Percentiles rank a stretch among this genome's conserved stretches.
Evolutionary conservation across 2,797 vertebrate genomes (phyloP).

Genomic region (Cheirogaleus major): DNA sequence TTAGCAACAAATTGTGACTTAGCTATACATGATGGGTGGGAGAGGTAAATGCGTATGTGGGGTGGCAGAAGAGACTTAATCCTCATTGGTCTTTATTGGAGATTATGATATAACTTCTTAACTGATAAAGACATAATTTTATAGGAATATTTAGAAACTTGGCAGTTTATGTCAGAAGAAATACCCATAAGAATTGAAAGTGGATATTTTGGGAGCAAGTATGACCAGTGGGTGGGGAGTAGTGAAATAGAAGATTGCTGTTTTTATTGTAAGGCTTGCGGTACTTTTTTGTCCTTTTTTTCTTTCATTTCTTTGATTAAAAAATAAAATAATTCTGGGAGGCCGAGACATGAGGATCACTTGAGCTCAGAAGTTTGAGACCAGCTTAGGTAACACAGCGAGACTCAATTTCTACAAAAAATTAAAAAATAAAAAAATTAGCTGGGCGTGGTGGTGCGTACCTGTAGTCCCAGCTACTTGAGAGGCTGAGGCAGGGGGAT

Average conservation of each 20-base stretch:
- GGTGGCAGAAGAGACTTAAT: background rate
- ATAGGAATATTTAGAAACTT: background rate
- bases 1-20: background rate
- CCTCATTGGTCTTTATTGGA: background rate
- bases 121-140: background rate
- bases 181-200: background rate
- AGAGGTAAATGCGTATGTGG: background rate
- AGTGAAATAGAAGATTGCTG: background rate
- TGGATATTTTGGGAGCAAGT: background rate
- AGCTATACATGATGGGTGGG: background rate
- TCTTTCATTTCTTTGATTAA: background rate
- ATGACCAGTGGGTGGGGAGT: background rate
- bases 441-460: too few relatives aligned
- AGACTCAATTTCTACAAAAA: too few relatives aligned
- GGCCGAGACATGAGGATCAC: too few relatives aligned
- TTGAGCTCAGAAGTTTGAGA: too few relatives aligned
- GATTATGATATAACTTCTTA: background rate
- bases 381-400: too few relatives aligned
- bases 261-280: background rate
- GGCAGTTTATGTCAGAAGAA: background rate
- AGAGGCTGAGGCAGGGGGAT: too few relatives aligned
- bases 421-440: too few relatives aligned
- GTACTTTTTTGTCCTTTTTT: background rate
- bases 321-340: background rate
- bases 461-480: too few relatives aligned